Evolutionary conservation across 1,140 invertebrate genomes (phyloP), one percentile per base, ranked within the genome.

Genomic region (Drosophila tani): DNA sequence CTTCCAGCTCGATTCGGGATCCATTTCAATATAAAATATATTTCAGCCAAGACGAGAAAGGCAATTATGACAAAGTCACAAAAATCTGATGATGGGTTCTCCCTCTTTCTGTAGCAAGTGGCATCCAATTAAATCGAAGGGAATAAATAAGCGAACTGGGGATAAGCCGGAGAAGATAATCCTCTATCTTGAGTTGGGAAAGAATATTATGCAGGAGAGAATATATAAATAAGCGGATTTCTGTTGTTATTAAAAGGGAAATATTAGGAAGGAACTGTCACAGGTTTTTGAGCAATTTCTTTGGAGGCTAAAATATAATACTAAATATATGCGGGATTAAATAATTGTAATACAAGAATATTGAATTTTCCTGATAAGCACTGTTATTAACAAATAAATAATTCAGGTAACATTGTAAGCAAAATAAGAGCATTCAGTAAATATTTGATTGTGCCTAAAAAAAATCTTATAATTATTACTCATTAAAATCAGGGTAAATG

Each of bases 41-140:
- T 56, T 40, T n/a, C 45, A 80, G 24, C 64, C 41, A 50, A 59
- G 51, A 29, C 63, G 71, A 51, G 64, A 21, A 29, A 53, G 69
- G 58, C 85, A 85, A 90, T 88, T 88, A 88, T 88, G 85, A 90
- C 85, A 88, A 90, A 70, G 70, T 70, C 66, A n/a, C 53, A 46
- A 67, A 47, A 69, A 55, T 35, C 75, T 17, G 43, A 76, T 43
- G 55, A 56, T 40, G 43, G 53, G 40, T 71, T 63, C 53, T 63
- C 53, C 38, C 45, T 17, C 27, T 12, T 38, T 55, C 32, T 17
- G 46, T n/a, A 32, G 32, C 47, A 64, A 51, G 62, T 67, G 46
- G 64, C 81, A 64, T 69, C 85, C 85, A 88, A 88, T 88, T 88
- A 88, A 75, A 56, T 35, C 69, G 45, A 75, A 58, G 32, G 47